Percentiles rank a stretch among this genome's conserved stretches.
These are phyloP conservation scores for Xestobium rufovillosum DNA, from an alignment of 2,888 invertebrate species.

Conservation along the genomic window DNA sequence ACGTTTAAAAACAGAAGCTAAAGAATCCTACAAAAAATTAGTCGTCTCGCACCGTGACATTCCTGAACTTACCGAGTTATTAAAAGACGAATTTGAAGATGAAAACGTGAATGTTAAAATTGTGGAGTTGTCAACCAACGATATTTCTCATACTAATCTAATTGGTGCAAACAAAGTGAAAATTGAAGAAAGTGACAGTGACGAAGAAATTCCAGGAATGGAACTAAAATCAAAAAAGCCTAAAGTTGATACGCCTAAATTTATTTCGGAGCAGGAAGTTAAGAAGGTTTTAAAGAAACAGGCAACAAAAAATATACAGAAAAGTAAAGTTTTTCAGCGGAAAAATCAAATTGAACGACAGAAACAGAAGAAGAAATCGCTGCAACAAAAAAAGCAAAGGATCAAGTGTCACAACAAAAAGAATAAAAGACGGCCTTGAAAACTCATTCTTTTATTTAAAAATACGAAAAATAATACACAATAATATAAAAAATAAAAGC, in stretches of 20 bases:
- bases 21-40: slow-evolving; percentile 64
- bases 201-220: slow-evolving; percentile 45
- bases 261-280: slow-evolving; percentile 57
- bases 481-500: too few relatives aligned
- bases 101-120: slow-evolving; percentile 74
- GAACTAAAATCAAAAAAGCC: slow-evolving; percentile 37
- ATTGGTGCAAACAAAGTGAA: slow-evolving; percentile 61
- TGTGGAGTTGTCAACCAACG: slow-evolving; percentile 62
- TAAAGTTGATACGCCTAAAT: slow-evolving; percentile 34
- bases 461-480: too few relatives aligned
- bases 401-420: slow-evolving; percentile 36
- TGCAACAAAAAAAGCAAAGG: slow-evolving; percentile 41
- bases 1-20: slow-evolving; percentile 65
- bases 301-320: slow-evolving; percentile 64
- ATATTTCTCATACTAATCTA: slow-evolving; percentile 62
- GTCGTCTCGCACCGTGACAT: slow-evolving; percentile 64
- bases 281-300: slow-evolving; percentile 63
- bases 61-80: slow-evolving; percentile 60
- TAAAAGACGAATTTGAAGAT: slow-evolving; percentile 66
- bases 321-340: slow-evolving; percentile 69
- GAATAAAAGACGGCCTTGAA: too few relatives aligned
- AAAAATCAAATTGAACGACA: slow-evolving; percentile 64
- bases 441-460: too few relatives aligned
- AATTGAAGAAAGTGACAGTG: slow-evolving; percentile 27
- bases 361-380: slow-evolving; percentile 62